Evolutionary conservation across 1,140 invertebrate species (phyloP).

Genomic region (Bombus huntii): DNA sequence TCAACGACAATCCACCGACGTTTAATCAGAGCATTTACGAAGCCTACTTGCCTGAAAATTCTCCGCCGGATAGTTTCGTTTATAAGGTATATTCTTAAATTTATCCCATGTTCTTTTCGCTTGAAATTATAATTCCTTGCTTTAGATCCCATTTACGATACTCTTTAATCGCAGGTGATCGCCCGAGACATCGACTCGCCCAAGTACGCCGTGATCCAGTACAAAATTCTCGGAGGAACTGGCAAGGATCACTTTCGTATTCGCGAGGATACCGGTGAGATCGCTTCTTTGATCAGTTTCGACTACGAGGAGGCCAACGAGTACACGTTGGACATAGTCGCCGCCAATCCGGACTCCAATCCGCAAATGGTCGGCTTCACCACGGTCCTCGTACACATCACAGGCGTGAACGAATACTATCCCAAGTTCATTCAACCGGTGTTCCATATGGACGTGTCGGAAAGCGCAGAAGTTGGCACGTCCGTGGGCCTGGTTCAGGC

Average conservation of each 20-base stretch:
- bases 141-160: background rate
- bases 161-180: constrained; percentile 78
- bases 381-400: constrained; percentile 89
- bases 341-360: constrained; percentile 92
- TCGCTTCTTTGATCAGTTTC: constrained; percentile 90
- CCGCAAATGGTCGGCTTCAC: constrained; percentile 88
- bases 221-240: constrained; percentile 90
- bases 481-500: constrained; percentile 94
- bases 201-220: constrained; percentile 94
- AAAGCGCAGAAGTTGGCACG: constrained; percentile 94
- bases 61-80: constrained; percentile 88
- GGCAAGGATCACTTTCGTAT: constrained; percentile 91
- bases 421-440: constrained; percentile 95
- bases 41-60: constrained; percentile 93
- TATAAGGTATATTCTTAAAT: constrained; percentile 81
- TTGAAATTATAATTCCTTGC: no score
- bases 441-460: constrained; percentile 97
- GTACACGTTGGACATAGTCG: constrained; percentile 92
- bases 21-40: constrained; percentile 91
- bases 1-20: constrained; percentile 94
- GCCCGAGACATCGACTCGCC: constrained; percentile 96
- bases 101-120: background rate
- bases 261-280: constrained; percentile 88
- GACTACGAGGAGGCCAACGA: constrained; percentile 93
- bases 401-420: constrained; percentile 95